These are phyloP conservation scores for Pammene aurita DNA, from an alignment of 2,888 invertebrate species.

Conservation along the genomic window DNA sequence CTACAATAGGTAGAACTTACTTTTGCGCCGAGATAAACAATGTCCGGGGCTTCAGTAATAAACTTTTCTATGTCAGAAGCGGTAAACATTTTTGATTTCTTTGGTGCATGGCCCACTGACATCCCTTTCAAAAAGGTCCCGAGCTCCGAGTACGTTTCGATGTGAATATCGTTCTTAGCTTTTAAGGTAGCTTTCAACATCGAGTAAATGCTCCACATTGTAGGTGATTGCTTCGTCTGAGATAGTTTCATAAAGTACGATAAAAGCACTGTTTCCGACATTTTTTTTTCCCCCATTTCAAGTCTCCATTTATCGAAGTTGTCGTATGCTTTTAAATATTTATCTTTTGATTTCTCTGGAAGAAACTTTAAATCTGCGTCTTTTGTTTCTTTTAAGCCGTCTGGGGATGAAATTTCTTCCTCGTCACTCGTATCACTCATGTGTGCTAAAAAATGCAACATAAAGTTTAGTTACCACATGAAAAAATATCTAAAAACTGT, in stretches of 20 bases:
- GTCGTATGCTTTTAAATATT: constrained; percentile 9
- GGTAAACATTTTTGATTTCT: constrained; percentile 1
- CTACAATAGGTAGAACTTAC: background rate
- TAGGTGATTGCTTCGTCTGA: background rate
- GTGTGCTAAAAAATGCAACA: background rate
- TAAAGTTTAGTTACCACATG: background rate
- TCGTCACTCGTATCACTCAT: background rate
- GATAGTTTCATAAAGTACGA: constrained; percentile 8
- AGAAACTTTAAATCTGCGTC: background rate
- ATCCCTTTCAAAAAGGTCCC: background rate
- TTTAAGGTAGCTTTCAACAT: constrained; percentile 9
- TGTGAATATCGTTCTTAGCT: constrained; percentile 1
- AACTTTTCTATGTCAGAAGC: background rate
- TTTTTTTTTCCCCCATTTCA: background rate
- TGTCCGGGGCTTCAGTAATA: constrained; percentile 7
- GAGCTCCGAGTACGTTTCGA: background rate
- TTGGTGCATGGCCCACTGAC: background rate
- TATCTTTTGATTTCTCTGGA: background rate
- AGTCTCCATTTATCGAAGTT: constrained; percentile 1
- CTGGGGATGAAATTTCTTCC: background rate
- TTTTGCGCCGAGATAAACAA: background rate
- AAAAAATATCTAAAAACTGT: background rate
- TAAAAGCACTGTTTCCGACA: constrained; percentile 4
- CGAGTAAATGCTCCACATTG: constrained; percentile 14
- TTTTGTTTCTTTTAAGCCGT: background rate